These are phyloP conservation scores for Antedon mediterranea DNA, from an alignment of 53 echinoderm and acorn worm genomes.

Conservation along the genomic window DNA sequence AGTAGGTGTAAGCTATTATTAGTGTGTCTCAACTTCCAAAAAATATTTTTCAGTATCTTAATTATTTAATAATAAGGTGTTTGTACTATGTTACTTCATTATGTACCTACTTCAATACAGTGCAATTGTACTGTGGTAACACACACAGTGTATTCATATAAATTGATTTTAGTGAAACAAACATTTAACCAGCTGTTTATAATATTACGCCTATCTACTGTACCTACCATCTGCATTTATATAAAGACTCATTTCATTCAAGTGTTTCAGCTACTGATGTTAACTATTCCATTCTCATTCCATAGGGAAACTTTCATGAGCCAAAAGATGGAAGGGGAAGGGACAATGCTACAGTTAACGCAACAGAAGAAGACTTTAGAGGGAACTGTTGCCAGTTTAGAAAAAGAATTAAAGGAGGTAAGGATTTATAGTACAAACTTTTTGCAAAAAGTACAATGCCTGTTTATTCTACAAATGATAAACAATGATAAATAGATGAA, in stretches of 20 bases:
- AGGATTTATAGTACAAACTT: no score
- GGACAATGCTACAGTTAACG: conserved; percentile 7
- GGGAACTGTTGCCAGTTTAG: conserved; percentile 35
- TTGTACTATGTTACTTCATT: no score
- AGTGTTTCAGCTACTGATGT: no score
- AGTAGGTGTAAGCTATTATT: no score
- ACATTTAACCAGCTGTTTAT: neutral
- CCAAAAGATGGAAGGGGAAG: conserved; percentile 21
- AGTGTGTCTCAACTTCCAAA: no score
- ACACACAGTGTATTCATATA: neutral
- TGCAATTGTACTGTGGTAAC: no score
- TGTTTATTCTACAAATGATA: no score
- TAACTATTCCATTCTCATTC: neutral
- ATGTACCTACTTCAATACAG: no score
- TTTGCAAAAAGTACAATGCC: no score
- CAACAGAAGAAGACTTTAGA: conserved; percentile 41
- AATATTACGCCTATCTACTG: neutral
- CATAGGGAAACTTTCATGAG: conserved; percentile 28
- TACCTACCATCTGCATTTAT: neutral
- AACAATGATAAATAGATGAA: no score
- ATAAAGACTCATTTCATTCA: neutral
- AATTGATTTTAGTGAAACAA: neutral
- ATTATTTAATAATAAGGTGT: no score
- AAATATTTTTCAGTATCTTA: no score
- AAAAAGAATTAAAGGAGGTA: conserved; percentile 60